Conservation (phyloP, 1,140 invertebrate genomes). For the Nasonia giraulti region DNA sequence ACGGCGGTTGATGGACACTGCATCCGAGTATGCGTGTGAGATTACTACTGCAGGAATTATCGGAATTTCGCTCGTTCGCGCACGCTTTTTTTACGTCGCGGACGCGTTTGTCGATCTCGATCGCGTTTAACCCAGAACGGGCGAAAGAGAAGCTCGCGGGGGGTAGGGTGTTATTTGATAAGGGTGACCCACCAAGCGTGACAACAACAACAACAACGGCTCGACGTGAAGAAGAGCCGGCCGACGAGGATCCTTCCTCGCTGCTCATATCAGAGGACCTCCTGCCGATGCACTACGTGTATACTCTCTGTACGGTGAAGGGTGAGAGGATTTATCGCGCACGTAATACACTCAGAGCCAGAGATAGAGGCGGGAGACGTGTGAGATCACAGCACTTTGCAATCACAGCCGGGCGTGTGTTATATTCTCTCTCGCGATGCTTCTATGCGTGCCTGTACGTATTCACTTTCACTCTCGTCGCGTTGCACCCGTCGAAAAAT, state of each 20-base stretch:
- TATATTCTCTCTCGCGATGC: background rate
- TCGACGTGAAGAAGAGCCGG: background rate
- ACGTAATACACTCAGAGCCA: background rate
- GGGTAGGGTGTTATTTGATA: background rate
- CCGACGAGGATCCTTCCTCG: background rate
- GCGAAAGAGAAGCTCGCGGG: background rate
- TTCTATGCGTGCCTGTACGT: background rate
- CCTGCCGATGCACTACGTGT: background rate
- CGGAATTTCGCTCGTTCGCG: background rate
- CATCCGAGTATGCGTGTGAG: background rate
- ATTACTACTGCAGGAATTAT: background rate
- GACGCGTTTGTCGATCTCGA: too few species aligned
- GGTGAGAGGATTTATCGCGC: slow-evolving; percentile 13
- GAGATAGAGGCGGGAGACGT: background rate
- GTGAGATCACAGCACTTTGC: slow-evolving; percentile 36
- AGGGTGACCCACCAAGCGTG: background rate
- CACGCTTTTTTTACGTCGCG: background rate
- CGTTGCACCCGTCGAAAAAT: slow-evolving; percentile 45
- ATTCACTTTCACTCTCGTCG: slow-evolving; percentile 44
- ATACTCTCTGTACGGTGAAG: background rate
- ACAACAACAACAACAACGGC: background rate
- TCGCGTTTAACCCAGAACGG: too few species aligned
- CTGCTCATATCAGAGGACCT: background rate
- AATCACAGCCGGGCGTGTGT: slow-evolving; percentile 27
- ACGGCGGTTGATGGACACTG: slow-evolving; percentile 10